A percentile compares a stretch with the other conserved stretches of the same genome.
phyloP scores from a whole-genome alignment of 2,888 invertebrate species.

The Harmothoe impar region DNA sequence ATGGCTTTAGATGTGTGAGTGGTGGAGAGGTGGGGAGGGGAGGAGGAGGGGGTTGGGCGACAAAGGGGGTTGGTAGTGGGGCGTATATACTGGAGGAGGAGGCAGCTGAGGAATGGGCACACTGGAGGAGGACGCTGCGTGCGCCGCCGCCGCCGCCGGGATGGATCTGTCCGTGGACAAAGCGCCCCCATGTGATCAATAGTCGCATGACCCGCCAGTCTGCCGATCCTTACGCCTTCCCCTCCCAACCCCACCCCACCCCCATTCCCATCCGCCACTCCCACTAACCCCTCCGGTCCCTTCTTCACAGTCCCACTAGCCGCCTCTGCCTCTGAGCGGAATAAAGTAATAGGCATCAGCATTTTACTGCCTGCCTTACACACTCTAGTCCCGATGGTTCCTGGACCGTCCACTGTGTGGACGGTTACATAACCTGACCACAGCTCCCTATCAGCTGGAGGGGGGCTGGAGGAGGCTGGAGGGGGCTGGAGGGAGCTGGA shows the following conservation, averaged over 20 bases:
- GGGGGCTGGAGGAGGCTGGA: too few relatives aligned
- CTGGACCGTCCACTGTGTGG: too few relatives aligned
- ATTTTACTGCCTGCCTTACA: too few relatives aligned
- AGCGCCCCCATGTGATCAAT: slow-evolving; percentile 31
- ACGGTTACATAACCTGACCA: too few relatives aligned
- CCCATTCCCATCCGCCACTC: not conserved
- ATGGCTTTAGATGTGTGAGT: not conserved
- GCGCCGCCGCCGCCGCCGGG: not conserved
- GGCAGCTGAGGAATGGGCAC: too few relatives aligned
- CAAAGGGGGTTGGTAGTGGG: too few relatives aligned
- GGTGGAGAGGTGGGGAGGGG: too few relatives aligned
- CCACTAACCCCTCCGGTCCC: not conserved
- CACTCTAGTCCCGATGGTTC: too few relatives aligned
- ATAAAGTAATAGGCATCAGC: not conserved
- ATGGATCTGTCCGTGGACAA: slow-evolving; percentile 45
- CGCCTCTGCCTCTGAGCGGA: not conserved
- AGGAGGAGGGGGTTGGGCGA: not conserved
- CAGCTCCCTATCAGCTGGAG: too few relatives aligned
- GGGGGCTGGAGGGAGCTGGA: too few relatives aligned
- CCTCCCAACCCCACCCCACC: not conserved
- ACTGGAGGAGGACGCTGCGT: not conserved
- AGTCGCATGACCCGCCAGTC: slow-evolving; percentile 34
- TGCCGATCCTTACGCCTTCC: slow-evolving; percentile 12
- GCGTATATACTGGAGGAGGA: too few relatives aligned
- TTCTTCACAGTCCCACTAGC: not conserved